Percentiles rank a stretch among this genome's conserved stretches.
Conservation (phyloP, 2,888 invertebrate species). For the Hypsopygia costalis region DNA sequence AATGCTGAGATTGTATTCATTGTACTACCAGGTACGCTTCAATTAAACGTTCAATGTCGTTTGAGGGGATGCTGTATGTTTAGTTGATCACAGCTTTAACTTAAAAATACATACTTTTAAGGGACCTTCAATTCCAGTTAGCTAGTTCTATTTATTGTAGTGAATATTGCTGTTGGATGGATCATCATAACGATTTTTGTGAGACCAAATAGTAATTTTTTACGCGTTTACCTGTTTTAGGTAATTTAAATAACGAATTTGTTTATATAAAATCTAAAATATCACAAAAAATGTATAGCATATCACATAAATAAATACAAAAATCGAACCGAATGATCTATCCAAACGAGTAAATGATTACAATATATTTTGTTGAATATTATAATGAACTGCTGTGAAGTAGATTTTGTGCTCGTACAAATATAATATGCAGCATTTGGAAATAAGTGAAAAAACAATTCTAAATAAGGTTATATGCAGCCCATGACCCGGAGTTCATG, state of each 20-base stretch:
- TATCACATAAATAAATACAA: conserved; percentile 62
- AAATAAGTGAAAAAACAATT: conserved; percentile 76
- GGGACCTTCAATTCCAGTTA: conserved; percentile 80
- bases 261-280: conserved; percentile 66
- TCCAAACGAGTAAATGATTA: conserved; percentile 62
- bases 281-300: conserved; percentile 73
- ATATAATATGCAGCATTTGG: conserved; percentile 68
- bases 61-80: conserved; percentile 31
- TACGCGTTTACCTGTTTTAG: conserved; percentile 67
- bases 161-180: conserved; percentile 65
- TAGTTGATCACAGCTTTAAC: conserved; percentile 71
- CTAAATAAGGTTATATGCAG: conserved; percentile 50
- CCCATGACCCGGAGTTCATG: conserved; percentile 58
- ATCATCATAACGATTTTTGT: conserved; percentile 62
- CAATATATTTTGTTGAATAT: conserved; percentile 74
- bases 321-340: conserved; percentile 56
- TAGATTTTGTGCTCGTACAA: conserved; percentile 70
- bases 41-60: no score
- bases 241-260: conserved; percentile 59
- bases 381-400: conserved; percentile 66
- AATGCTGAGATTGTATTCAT: neutral
- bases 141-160: conserved; percentile 79
- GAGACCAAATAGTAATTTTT: conserved; percentile 76
- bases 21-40: no score
- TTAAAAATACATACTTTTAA: conserved; percentile 76